Conservation (phyloP, 2,113 vertebrate species). For the Nipponia nippon region DNA sequence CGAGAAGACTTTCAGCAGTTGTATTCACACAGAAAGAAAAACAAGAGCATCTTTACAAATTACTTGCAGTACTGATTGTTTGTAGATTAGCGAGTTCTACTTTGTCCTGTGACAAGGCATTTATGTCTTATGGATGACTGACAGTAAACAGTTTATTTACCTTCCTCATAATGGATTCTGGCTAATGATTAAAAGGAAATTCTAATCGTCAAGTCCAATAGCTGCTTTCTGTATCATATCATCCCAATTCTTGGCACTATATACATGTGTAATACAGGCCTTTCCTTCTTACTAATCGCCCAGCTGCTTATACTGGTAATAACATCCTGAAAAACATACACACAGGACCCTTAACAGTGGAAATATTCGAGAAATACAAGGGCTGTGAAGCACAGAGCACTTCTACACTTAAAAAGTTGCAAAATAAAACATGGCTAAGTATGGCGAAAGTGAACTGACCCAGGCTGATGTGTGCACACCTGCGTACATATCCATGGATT, state of each 20-base stretch:
- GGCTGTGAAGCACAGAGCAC: not conserved
- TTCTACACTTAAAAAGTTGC: not conserved
- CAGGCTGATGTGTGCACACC: not conserved
- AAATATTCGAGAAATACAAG: not conserved
- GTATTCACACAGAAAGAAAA: not conserved
- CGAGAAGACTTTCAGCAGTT: not conserved
- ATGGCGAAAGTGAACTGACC: not conserved
- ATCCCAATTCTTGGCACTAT: not conserved
- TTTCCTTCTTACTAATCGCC: not conserved
- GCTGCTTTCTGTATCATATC: not conserved
- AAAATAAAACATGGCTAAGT: not conserved
- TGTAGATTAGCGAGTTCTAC: not conserved
- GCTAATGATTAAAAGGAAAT: slow-evolving; percentile 5
- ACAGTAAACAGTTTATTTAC: not conserved
- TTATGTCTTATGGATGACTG: not conserved
- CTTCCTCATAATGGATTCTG: not conserved
- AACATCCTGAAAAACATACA: not conserved
- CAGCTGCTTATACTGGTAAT: not conserved
- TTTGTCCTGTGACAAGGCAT: not conserved
- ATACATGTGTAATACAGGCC: not conserved
- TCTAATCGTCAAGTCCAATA: not conserved
- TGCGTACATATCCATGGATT: accelerated
- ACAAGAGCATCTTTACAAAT: not conserved
- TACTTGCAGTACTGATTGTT: not conserved
- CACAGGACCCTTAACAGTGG: not conserved